Conservation (phyloP, 2,113 vertebrate species). For the Serilophus lunatus region DNA sequence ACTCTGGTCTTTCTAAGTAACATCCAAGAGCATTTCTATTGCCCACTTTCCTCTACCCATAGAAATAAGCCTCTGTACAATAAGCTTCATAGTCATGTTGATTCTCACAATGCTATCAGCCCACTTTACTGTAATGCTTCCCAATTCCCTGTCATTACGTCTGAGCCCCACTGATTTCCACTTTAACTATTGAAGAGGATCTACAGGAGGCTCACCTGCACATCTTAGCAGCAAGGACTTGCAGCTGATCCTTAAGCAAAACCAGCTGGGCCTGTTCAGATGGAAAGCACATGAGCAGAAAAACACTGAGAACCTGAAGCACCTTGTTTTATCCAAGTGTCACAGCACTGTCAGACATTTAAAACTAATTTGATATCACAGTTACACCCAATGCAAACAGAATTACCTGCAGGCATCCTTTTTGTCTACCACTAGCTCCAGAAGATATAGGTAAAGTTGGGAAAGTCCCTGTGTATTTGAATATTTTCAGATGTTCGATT, state of each 20-base stretch:
- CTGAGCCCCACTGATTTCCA: not conserved
- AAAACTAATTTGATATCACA: not conserved
- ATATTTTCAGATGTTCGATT: not conserved
- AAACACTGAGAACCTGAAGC: not conserved
- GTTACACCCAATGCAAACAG: not conserved
- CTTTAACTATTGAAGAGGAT: not conserved
- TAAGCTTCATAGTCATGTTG: not conserved
- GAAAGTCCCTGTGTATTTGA: fast-evolving
- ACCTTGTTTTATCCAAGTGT: not conserved
- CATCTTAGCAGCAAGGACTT: not conserved
- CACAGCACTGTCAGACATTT: not conserved
- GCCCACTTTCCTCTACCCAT: not conserved
- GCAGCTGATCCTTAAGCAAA: not conserved
- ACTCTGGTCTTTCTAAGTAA: not conserved
- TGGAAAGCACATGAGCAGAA: not conserved
- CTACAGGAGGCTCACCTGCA: not conserved
- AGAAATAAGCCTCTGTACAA: not conserved
- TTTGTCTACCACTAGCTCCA: not conserved
- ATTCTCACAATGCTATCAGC: not conserved
- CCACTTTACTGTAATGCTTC: not conserved
- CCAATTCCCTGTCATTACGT: not conserved
- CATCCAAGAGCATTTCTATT: not conserved
- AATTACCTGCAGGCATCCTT: not conserved
- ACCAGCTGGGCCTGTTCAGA: not conserved
- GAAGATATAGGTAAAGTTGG: not conserved